Conservation (phyloP, 2,797 vertebrate species). For the Alosa sapidissima region DNA sequence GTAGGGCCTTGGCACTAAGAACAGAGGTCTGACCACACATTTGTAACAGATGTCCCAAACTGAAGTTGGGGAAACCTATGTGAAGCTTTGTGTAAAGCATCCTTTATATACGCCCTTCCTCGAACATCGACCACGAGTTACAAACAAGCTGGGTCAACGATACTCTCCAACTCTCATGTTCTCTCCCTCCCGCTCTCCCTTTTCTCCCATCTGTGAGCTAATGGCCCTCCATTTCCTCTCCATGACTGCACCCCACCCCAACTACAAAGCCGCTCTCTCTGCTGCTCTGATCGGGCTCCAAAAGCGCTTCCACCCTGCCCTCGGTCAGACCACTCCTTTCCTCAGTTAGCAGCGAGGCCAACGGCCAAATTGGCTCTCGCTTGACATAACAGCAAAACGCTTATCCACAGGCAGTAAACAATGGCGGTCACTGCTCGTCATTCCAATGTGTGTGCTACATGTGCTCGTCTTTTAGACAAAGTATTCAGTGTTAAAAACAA, state of each 20-base stretch:
- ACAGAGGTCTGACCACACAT: not conserved
- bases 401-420: not conserved
- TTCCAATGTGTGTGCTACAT: too few relatives aligned
- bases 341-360: not conserved
- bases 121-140: not conserved
- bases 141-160: not conserved
- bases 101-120: not conserved
- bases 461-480: too few relatives aligned
- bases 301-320: not conserved
- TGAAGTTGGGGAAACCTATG: not conserved
- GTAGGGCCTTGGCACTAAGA: not conserved
- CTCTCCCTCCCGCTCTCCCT: not conserved
- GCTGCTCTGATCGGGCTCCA: slow-evolving; percentile 19
- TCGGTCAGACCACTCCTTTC: slow-evolving; percentile 8
- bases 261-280: slow-evolving; percentile 13
- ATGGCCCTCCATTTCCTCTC: slow-evolving; percentile 48
- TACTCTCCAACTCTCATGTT: not conserved
- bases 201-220: slow-evolving; percentile 38
- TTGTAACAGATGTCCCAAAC: not conserved
- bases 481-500: not conserved
- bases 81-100: not conserved
- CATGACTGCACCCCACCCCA: slow-evolving; percentile 32
- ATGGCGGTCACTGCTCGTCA: not conserved
- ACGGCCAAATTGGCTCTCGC: not conserved
- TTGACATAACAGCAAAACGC: not conserved